Base-by-base conservation (phyloP, 2,113 vertebrate species). In the Halcyon senegalensis region DNA sequence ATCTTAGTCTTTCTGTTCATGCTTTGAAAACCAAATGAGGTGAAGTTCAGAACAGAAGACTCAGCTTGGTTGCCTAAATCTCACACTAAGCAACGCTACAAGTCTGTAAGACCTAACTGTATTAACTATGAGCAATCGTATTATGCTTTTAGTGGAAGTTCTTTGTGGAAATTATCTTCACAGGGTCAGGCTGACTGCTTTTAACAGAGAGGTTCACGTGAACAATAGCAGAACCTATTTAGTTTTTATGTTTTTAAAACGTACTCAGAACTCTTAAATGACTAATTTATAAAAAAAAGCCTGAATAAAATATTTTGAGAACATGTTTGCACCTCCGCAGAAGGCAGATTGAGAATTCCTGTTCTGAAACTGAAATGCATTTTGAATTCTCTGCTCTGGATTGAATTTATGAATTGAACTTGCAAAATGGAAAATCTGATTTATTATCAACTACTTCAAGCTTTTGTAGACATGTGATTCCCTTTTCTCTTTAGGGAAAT, bases 401-500 rank as follows among this genome's bases (percentile, higher is more conserved):
- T 35, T 35, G 35, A 35, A 63, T 5, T n/a, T 31, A 25, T 53
- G 55, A 17, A 31, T 50, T 84, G 39, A 74, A 77, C 25, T 69
- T 83, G 41, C 9, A 67, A 83, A 46, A 11, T 35, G 13, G 56
- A 85, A 16, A 30, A 16, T 39, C 5, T 76, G 5, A 31, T 39
- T 64, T 41, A 46, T 13, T 51, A 33, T 75, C 1, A 77, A 73
- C 19, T 64, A 35, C 25, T 72, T 60, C 1, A 39, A n/a, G 31
- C 11, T 83, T 84, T 56, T 95, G 6, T 48, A 50, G 6, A 43
- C 3, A 6, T 37, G 48, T 79, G 55, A 75, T 69, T 91, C 14
- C 1, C 3, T 95, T 88, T 94, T 95, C 91, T 97, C 77, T 89
- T 31, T 94, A 99, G 99, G 99, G 95, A 99, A 99, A 98, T 99